Conservation (phyloP, 2,888 invertebrate species). For the Himalopsyche tibetana region DNA sequence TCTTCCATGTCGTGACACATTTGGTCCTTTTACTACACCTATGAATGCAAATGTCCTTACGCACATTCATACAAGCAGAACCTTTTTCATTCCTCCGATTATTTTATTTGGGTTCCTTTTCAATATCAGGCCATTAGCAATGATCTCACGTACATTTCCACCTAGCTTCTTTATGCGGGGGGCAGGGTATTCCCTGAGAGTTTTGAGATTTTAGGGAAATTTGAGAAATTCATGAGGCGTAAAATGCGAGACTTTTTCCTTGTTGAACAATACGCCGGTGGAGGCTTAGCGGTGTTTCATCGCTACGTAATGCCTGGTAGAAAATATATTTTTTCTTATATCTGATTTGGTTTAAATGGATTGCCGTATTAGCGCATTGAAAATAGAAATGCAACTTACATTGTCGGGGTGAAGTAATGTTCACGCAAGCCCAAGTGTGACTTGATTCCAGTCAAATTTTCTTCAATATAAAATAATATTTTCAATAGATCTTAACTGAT, state of each 20-base stretch:
- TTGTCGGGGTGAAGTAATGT: too few relatives aligned
- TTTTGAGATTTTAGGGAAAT: slow-evolving; percentile 58
- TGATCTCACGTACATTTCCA: slow-evolving; percentile 52
- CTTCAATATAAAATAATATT: too few relatives aligned
- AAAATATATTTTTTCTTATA: background rate
- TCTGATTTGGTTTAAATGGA: background rate
- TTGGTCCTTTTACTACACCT: slow-evolving; percentile 26
- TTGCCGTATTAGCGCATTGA: background rate
- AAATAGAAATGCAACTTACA: background rate
- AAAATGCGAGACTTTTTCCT: slow-evolving; percentile 54
- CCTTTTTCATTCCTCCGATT: slow-evolving; percentile 49
- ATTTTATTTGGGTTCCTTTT: slow-evolving; percentile 59
- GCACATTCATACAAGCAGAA: slow-evolving; percentile 26
- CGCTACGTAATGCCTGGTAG: background rate
- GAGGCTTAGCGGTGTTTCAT: background rate
- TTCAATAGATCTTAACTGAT: too few relatives aligned
- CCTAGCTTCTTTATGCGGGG: slow-evolving; percentile 24
- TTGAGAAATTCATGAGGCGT: slow-evolving; percentile 57
- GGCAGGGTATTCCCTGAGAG: slow-evolving; percentile 48
- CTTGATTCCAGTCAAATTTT: too few relatives aligned
- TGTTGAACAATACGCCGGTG: slow-evolving; percentile 13
- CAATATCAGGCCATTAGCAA: slow-evolving; percentile 60
- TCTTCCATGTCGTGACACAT: slow-evolving; percentile 5
- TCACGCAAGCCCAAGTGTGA: too few relatives aligned
- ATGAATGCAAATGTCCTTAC: slow-evolving; percentile 25